Conservation (phyloP, 2,888 invertebrate genomes). For the Heterodera filipjevi region DNA sequence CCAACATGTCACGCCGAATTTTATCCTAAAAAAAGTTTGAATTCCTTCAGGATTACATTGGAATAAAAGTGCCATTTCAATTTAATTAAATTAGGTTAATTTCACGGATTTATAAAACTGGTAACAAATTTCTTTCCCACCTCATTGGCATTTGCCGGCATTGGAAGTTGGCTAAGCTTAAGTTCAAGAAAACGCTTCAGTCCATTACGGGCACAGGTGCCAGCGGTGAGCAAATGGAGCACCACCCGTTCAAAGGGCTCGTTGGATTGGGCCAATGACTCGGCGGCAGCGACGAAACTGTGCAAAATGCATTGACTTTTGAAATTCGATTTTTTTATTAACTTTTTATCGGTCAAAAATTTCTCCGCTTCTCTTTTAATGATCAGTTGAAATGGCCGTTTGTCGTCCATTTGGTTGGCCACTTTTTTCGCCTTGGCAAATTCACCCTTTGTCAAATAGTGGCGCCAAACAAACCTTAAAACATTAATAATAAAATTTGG, state of each 20-base stretch:
- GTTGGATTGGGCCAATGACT: slow-evolving; percentile 84
- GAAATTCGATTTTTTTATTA: slow-evolving; percentile 19
- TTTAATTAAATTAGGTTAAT: no score
- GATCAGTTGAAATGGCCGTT: slow-evolving; percentile 56
- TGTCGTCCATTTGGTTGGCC: slow-evolving; percentile 47
- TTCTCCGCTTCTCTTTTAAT: slow-evolving; percentile 59
- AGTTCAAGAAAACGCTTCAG: slow-evolving; percentile 83
- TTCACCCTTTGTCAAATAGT: slow-evolving; percentile 58
- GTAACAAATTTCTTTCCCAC: slow-evolving; percentile 14
- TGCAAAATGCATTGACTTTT: slow-evolving; percentile 1
- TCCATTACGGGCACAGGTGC: slow-evolving; percentile 76
- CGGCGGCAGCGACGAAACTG: slow-evolving; percentile 71
- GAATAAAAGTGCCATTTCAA: no score
- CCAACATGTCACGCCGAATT: slow-evolving; percentile 87
- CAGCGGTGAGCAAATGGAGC: slow-evolving; percentile 81
- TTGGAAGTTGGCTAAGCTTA: slow-evolving; percentile 75
- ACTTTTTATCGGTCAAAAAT: slow-evolving; percentile 60
- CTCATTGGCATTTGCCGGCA: slow-evolving; percentile 35
- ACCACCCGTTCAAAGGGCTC: slow-evolving; percentile 92
- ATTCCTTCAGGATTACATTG: no score
- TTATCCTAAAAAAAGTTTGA: slow-evolving; percentile 71
- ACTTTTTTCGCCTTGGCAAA: slow-evolving; percentile 51
- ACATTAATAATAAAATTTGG: not conserved
- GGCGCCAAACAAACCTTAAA: slow-evolving; percentile 58
- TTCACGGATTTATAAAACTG: no score